Evolutionary conservation across 2,888 invertebrate species (phyloP), one percentile per base, ranked within the genome.

Genomic region (Acrobasis repandana): DNA sequence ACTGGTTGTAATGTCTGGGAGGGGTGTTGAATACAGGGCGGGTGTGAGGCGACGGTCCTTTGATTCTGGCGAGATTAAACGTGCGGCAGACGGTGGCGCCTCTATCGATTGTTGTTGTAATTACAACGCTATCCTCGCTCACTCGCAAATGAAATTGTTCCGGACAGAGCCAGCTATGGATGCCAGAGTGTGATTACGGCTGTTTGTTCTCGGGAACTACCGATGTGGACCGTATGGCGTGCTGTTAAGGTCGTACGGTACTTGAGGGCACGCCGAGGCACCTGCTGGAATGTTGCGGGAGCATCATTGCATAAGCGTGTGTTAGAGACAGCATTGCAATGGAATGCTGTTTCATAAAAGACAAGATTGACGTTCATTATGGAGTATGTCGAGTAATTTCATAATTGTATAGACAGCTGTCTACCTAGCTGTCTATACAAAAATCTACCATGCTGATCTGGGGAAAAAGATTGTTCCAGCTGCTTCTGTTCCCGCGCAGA

Each of bases 51-150:
- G 88, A 85, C 86, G 85, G 88, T 90, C 90, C 91, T 90, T 90
- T 89, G 90, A 89, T 90, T 92, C 87, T 84, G 85, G 87, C 86
- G 90, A 92, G 90, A 89, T 90, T 92, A 92, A 90, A 88, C 92
- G 90, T 90, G 92, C 90, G 88, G 89, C 91, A 88, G 91, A 91
- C 92, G 91, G 92, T 90, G 90, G 91, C 90, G 90, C 88, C 88
- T 89, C 88, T 90, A 92, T 92, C 92, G 92, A 93, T 92, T 92
- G 92, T 92, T 92, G 92, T 92, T 90, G 88, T 91, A 92, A 92
- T 92, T 92, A 92, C 89, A 86, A 85, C 90, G 89, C 89, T 90
- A 88, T 92, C 83, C 88, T 91, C 91, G 89, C 88, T 85, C 92
- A 90, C 88, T 90, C 88, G 90, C 91, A 92, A 92, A 92, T 90